phyloP scores from a whole-genome alignment of 2,888 invertebrate species.

The Agriopis marginaria region DNA sequence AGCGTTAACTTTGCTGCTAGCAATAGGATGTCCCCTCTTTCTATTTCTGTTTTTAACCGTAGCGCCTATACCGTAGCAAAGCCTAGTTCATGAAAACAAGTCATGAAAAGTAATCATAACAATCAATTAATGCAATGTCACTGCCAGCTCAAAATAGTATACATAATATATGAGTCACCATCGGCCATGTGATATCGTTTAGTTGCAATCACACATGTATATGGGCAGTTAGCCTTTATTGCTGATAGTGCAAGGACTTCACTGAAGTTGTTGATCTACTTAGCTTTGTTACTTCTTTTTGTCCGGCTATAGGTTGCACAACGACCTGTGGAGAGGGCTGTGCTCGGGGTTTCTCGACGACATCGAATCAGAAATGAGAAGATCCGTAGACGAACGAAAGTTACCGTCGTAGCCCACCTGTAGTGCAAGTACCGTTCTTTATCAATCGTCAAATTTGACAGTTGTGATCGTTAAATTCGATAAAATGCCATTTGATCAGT shows the following conservation, averaged over 20 bases:
- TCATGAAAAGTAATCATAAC: conserved; percentile 16
- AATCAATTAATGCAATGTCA: conserved; percentile 40
- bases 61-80: not conserved
- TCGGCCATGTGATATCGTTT: conserved; percentile 54
- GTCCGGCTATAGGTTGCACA: too few relatives aligned
- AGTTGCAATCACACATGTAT: conserved; percentile 49
- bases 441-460: too few relatives aligned
- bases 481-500: too few relatives aligned
- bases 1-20: not conserved
- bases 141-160: conserved; percentile 35
- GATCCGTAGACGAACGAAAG: too few relatives aligned
- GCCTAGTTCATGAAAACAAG: not conserved
- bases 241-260: conserved; percentile 62
- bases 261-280: conserved; percentile 40
- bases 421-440: too few relatives aligned
- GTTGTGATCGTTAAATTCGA: too few relatives aligned
- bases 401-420: too few relatives aligned
- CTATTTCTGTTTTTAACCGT: not conserved
- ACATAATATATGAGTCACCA: conserved; percentile 52
- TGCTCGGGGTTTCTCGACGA: too few relatives aligned
- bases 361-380: too few relatives aligned
- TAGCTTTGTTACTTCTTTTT: conserved; percentile 24
- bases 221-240: conserved; percentile 62
- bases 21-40: not conserved
- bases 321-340: too few relatives aligned